Percentiles rank a stretch among this genome's conserved stretches.
These are phyloP conservation scores for Eurytoma californica DNA, from an alignment of 2,888 invertebrate species.

Conservation along the genomic window DNA sequence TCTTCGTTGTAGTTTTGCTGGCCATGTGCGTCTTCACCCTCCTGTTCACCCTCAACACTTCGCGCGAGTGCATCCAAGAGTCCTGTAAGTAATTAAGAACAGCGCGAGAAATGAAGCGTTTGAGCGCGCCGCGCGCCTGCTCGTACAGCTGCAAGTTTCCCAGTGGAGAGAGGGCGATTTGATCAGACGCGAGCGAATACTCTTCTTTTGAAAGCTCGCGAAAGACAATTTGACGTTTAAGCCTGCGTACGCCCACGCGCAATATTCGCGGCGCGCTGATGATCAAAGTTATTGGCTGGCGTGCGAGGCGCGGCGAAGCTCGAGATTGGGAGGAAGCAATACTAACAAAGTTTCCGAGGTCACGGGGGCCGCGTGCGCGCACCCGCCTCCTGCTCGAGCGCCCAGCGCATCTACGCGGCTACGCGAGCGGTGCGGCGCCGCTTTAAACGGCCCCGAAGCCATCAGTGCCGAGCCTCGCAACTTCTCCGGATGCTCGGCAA, in stretches of 20 bases:
- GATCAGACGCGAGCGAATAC: neutral
- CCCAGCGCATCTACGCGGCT: neutral
- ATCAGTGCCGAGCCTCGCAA: too few species aligned
- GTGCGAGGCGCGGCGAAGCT: neutral
- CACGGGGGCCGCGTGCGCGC: neutral
- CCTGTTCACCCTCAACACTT: conserved; percentile 66
- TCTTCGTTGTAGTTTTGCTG: conserved; percentile 67
- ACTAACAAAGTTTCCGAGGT: conserved; percentile 41
- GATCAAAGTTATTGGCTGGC: conserved; percentile 41
- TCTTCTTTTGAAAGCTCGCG: too few species aligned
- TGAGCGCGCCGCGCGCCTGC: too few species aligned
- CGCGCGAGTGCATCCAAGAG: conserved; percentile 64
- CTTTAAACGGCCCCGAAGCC: neutral
- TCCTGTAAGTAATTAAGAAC: too few species aligned
- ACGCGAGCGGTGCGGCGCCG: neutral
- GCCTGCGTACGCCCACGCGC: too few species aligned
- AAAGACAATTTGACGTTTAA: too few species aligned
- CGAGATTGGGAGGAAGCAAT: conserved; percentile 44
- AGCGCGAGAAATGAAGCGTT: too few species aligned
- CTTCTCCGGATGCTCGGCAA: too few species aligned
- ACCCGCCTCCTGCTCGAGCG: neutral
- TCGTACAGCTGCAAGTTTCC: too few species aligned
- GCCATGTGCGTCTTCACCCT: conserved; percentile 67
- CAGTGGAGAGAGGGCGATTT: too few species aligned
- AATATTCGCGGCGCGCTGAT: conserved; percentile 8